phyloP scores from a whole-genome alignment of 2,797 vertebrate species.

The Sebastiscus albofasciatus region DNA sequence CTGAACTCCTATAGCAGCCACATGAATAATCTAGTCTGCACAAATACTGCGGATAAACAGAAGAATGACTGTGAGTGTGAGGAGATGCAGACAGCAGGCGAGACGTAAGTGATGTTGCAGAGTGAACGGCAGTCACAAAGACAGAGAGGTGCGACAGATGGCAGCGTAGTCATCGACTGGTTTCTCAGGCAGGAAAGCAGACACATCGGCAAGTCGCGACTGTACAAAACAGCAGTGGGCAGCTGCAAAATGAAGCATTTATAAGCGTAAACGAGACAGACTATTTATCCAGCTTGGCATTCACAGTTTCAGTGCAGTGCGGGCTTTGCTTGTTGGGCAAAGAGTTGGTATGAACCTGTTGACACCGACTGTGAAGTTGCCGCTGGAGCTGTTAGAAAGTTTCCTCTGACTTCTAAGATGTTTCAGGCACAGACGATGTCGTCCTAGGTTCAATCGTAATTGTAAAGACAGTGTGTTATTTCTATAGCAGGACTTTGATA shows the following conservation, averaged over 20 bases:
- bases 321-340: background rate
- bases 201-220: slow-evolving; percentile 11
- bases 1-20: slow-evolving; percentile 9
- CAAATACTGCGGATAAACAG: slow-evolving; percentile 35
- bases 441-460: background rate
- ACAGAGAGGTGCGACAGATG: slow-evolving; percentile 53
- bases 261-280: slow-evolving; percentile 31
- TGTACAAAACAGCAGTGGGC: slow-evolving; percentile 36
- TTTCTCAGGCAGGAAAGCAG: slow-evolving; percentile 30
- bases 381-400: background rate
- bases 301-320: slow-evolving; percentile 2
- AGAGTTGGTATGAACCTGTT: slow-evolving; percentile 16
- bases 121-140: slow-evolving; percentile 38
- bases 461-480: background rate
- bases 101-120: slow-evolving; percentile 29
- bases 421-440: background rate
- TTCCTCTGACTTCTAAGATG: background rate
- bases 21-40: slow-evolving; percentile 36
- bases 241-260: slow-evolving; percentile 39
- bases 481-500: background rate
- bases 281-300: slow-evolving; percentile 35
- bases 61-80: slow-evolving; percentile 17
- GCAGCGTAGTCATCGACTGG: slow-evolving; percentile 34
- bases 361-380: slow-evolving; percentile 2
- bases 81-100: background rate